Evolutionary conservation across 2,113 vertebrate genomes (phyloP).

Genomic region (Nothobranchius kuhntae): DNA sequence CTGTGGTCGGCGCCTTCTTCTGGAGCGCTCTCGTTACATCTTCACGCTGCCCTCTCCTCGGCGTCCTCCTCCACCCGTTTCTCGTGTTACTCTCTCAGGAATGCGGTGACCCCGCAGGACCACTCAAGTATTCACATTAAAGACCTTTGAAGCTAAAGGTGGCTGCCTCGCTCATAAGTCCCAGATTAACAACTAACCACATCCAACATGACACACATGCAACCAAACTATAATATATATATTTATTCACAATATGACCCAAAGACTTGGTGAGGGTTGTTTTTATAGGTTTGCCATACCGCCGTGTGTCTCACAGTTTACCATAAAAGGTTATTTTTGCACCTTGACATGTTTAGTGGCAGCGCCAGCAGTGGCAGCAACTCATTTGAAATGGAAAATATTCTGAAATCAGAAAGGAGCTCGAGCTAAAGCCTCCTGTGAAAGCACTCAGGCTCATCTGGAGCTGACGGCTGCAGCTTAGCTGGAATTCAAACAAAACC

Average conservation of each 20-base stretch:
- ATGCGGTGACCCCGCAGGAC: constrained; percentile 45
- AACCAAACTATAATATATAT: constrained; percentile 3
- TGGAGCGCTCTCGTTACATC: constrained; percentile 51
- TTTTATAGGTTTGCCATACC: neutral
- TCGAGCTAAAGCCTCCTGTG: constrained; percentile 51
- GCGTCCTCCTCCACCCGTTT: constrained; percentile 31
- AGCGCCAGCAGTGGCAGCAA: constrained; percentile 50
- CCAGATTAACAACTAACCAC: constrained; percentile 65
- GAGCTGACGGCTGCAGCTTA: constrained; percentile 49
- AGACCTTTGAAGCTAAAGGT: constrained; percentile 64
- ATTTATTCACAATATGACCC: constrained; percentile 12
- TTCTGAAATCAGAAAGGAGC: constrained; percentile 62
- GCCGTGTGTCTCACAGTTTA: constrained; percentile 20
- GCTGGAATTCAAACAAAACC: constrained; percentile 68
- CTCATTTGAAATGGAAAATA: constrained; percentile 66
- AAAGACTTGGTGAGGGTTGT: neutral
- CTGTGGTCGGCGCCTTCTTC: constrained; percentile 62
- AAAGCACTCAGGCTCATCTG: constrained; percentile 73
- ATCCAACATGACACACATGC: constrained; percentile 63
- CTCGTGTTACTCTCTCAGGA: constrained; percentile 49
- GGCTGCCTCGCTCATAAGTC: constrained; percentile 48
- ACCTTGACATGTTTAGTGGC: constrained; percentile 62
- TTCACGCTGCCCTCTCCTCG: constrained; percentile 34
- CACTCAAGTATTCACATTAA: constrained; percentile 54
- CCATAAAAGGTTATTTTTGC: constrained; percentile 38